Evolutionary conservation across 2,888 invertebrate species (phyloP).

Genomic region (Perdita meconis): DNA sequence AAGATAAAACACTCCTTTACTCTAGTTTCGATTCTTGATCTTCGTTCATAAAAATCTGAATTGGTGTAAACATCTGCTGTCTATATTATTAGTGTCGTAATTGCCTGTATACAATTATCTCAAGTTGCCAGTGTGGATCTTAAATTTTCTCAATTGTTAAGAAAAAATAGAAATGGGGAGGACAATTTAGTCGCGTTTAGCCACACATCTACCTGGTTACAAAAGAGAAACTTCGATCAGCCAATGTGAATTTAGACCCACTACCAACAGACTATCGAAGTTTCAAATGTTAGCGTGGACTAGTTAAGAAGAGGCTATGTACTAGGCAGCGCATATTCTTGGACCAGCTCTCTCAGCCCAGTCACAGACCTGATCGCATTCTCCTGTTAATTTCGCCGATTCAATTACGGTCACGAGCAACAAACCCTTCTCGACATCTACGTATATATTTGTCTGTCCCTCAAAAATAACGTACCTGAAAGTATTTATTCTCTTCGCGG

Average conservation of each 20-base stretch:
- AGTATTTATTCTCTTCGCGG: background rate
- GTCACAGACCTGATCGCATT: slow-evolving; percentile 63
- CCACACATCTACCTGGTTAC: slow-evolving; percentile 32
- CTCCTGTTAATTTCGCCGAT: slow-evolving; percentile 53
- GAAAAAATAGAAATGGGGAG: background rate
- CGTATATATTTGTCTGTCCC: background rate
- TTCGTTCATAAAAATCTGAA: too few relatives aligned
- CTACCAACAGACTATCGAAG: slow-evolving; percentile 54
- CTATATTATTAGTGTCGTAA: too few relatives aligned
- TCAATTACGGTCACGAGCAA: slow-evolving; percentile 26
- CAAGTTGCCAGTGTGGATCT: too few relatives aligned
- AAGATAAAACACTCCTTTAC: too few relatives aligned
- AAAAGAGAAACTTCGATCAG: slow-evolving; percentile 48
- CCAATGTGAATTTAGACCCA: slow-evolving; percentile 57
- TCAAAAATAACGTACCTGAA: background rate
- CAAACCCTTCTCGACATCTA: slow-evolving; percentile 15
- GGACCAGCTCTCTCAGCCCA: slow-evolving; percentile 71
- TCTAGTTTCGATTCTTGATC: too few relatives aligned
- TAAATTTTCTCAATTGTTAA: too few relatives aligned
- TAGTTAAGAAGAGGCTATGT: slow-evolving; percentile 65
- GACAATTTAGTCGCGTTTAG: slow-evolving; percentile 5
- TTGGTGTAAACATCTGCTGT: too few relatives aligned
- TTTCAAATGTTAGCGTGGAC: slow-evolving; percentile 74
- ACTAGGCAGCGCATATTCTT: slow-evolving; percentile 75
- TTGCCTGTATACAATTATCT: too few relatives aligned